Conservation (phyloP, 1,140 invertebrate species). For the Pentalonia nigronervosa region DNA sequence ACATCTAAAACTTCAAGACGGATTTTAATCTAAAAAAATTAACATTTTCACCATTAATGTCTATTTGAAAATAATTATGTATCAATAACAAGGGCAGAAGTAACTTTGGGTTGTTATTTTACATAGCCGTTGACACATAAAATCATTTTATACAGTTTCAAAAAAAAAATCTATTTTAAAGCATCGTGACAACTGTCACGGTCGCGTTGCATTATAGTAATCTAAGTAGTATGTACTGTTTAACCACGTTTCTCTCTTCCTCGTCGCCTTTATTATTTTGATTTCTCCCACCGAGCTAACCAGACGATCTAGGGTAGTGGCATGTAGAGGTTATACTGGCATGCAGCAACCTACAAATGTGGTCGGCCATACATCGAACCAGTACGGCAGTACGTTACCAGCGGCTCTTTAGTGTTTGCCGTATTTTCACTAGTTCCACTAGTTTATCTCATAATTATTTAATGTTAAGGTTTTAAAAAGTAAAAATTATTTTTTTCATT, state of each 20-base stretch:
- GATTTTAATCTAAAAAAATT: neutral
- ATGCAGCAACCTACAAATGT: neutral
- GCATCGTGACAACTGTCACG: neutral
- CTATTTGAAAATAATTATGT: neutral
- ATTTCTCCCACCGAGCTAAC: constrained; percentile 25
- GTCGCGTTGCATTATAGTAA: neutral
- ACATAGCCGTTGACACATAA: neutral
- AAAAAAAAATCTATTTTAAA: neutral
- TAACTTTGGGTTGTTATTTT: neutral
- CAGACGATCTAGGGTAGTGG: neutral
- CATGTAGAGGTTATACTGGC: neutral
- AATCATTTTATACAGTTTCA: neutral
- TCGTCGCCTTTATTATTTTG: constrained; percentile 22
- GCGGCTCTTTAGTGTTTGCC: neutral
- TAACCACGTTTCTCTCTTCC: constrained; percentile 21
- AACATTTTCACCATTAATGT: neutral
- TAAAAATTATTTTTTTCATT: neutral
- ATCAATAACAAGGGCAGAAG: neutral
- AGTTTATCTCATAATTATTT: neutral
- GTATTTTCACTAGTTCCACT: neutral
- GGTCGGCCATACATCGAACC: constrained; percentile 7
- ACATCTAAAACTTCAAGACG: neutral
- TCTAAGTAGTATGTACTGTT: neutral
- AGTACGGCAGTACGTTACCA: neutral
- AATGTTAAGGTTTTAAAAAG: neutral